Conservation (phyloP, 1,140 invertebrate species). For the Uloborus diversus region DNA sequence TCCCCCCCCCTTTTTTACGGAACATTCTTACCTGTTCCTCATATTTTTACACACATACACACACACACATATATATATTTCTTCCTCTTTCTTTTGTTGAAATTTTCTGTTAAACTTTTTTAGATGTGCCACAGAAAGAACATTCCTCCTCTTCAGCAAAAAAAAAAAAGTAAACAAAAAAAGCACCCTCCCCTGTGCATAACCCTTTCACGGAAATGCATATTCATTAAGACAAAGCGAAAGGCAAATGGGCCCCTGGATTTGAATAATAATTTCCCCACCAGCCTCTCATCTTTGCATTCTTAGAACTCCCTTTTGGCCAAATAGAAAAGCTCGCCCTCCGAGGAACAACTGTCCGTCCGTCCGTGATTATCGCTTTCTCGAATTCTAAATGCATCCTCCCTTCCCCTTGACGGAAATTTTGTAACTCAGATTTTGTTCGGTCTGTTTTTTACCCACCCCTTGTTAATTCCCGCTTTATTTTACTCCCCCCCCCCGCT, state of each 20-base stretch:
- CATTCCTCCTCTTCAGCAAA: no score
- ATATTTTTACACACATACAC: no score
- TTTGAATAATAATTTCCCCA: conserved; percentile 47
- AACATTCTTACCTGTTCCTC: no score
- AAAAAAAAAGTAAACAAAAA: conserved; percentile 51
- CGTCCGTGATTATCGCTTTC: conserved; percentile 37
- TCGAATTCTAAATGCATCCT: not conserved
- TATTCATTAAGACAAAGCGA: conserved; percentile 38
- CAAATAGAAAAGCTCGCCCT: conserved; percentile 39
- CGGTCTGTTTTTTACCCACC: conserved; percentile 14
- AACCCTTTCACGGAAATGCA: conserved; percentile 44
- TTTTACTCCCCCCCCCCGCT: no score
- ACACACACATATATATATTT: no score
- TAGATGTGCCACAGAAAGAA: no score
- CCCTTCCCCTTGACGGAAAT: no score
- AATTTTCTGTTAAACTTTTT: no score
- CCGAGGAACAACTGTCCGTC: not conserved
- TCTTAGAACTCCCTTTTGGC: conserved; percentile 42
- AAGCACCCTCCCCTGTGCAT: not conserved
- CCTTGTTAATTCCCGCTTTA: not conserved
- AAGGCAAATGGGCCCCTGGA: conserved; percentile 7
- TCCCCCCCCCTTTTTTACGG: no score
- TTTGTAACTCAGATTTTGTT: not conserved
- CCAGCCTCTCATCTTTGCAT: not conserved
- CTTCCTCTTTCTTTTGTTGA: no score